phyloP scores from a whole-genome alignment of 2,888 invertebrate species.

The Anoplius nigerrimus region DNA sequence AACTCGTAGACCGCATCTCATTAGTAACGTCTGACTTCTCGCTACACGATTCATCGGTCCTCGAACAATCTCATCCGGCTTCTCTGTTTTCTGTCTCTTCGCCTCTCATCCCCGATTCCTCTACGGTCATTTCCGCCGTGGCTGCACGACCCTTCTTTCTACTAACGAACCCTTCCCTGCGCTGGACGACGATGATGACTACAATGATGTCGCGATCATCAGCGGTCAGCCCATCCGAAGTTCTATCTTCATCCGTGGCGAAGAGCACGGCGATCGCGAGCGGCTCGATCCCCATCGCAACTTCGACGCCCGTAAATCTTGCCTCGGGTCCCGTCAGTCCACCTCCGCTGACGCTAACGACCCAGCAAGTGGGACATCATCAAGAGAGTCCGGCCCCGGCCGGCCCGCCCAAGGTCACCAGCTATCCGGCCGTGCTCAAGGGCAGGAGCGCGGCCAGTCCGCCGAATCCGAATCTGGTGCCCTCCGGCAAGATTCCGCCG shows the following conservation, averaged over 20 bases:
- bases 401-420: conserved; percentile 67
- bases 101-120: conserved; percentile 17
- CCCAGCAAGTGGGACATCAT: conserved; percentile 55
- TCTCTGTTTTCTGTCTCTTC: conserved; percentile 47
- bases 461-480: conserved; percentile 78
- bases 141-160: conserved; percentile 1
- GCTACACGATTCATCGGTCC: neutral
- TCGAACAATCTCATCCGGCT: conserved; percentile 45
- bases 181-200: neutral
- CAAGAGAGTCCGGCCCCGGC: conserved; percentile 44
- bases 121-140: conserved; percentile 6
- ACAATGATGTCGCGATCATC: neutral
- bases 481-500: conserved; percentile 84
- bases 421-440: conserved; percentile 86
- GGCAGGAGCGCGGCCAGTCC: conserved; percentile 77
- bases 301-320: conserved; percentile 67
- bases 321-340: conserved; percentile 58
- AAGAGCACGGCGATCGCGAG: conserved; percentile 75
- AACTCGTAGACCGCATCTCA: no score
- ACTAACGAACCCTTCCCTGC: conserved; percentile 1
- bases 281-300: conserved; percentile 67
- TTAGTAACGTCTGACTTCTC: no score
- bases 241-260: conserved; percentile 54
- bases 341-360: conserved; percentile 55
- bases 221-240: conserved; percentile 63